A percentile compares a stretch with the other conserved stretches of the same genome.
phyloP scores from a whole-genome alignment of 2,797 vertebrate genomes.

The Cryptoprocta ferox region DNA sequence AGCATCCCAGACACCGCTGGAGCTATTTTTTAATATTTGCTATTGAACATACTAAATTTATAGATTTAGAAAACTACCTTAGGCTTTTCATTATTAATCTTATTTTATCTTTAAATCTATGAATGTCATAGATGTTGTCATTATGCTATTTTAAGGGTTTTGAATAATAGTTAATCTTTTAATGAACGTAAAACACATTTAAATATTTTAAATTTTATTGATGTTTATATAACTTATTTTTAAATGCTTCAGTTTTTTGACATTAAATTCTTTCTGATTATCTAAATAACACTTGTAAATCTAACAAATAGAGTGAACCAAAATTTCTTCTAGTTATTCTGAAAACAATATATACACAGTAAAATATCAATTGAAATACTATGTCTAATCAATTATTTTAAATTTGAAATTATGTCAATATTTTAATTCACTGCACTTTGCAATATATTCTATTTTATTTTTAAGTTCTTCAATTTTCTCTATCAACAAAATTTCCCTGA shows the following conservation, averaged over 20 bases:
- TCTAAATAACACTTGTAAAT: background rate
- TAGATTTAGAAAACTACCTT: background rate
- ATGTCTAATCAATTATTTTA: background rate
- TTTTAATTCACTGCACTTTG: background rate
- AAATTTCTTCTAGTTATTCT: background rate
- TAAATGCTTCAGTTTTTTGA: background rate
- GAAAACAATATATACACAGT: background rate
- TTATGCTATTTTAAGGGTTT: background rate
- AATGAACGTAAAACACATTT: background rate
- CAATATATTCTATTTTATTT: background rate
- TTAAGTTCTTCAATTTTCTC: background rate
- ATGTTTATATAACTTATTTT: background rate
- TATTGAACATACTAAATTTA: background rate
- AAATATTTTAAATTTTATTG: background rate
- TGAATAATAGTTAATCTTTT: background rate
- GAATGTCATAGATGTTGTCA: background rate
- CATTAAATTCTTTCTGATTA: background rate
- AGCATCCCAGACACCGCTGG: too few species aligned
- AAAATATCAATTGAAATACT: background rate
- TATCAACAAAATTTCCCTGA: background rate
- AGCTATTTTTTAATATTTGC: background rate
- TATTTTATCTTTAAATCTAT: background rate
- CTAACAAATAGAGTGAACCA: background rate
- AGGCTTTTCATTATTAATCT: background rate
- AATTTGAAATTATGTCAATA: background rate